Evolutionary conservation across 2,888 invertebrate genomes (phyloP), one percentile per base, ranked within the genome.

Genomic region (Leptura quadrifasciata): DNA sequence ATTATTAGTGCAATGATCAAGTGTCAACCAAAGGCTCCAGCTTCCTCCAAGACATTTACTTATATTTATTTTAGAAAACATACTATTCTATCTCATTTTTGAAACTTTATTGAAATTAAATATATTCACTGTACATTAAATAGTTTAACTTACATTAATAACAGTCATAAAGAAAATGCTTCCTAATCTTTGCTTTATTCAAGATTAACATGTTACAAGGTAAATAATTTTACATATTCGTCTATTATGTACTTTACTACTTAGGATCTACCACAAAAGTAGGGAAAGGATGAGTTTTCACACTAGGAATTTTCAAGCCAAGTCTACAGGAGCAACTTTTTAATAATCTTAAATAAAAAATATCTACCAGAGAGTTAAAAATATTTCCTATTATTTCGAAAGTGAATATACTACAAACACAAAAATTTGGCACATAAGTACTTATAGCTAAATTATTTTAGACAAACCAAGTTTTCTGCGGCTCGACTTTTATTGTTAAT

Each of bases 41-140:
- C n/a, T n/a, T n/a, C n/a, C n/a, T n/a, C n/a, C n/a, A n/a, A n/a
- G n/a, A n/a, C n/a, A n/a, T n/a, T n/a, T n/a, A n/a, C n/a, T n/a
- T 31, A 4, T 31, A 8, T 31, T 31, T 31, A 47, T 47, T 47
- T 47, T 4, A n/a, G 47, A 47, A 47, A 47, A 35, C 15, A 63
- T 63, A 63, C n/a, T n/a, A 4, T 20, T 10, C 8, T 1, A 8
- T 47, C 12, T 12, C 47, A 20, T 15, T 74, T 79, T 79, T 75
- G 57, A 76, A 76, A 72, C 74, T 81, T 81, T 81, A 81, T 80
- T 80, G 78, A 78, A 81, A 75, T 77, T 76, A 79, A 81, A 75
- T 79, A 79, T 77, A 79, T 78, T 76, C 73, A 73, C 79, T 81
- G 81, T 81, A 81, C 81, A 81, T 75, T 69, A 39, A 69, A 60